Conservation (phyloP, 2,113 vertebrate species). For the Mellivora capensis region DNA sequence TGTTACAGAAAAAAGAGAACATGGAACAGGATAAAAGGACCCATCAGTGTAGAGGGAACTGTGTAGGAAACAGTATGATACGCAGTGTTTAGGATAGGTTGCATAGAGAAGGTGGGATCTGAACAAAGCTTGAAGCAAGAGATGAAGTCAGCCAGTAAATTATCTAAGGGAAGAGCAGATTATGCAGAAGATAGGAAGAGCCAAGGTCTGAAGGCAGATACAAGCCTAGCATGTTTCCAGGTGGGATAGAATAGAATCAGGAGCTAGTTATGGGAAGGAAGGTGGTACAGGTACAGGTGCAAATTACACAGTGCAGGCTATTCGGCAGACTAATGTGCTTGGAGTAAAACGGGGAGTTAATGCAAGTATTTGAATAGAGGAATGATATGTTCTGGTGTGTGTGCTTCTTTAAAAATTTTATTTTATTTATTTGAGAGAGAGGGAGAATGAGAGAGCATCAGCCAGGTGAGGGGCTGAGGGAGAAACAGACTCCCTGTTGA, state of each 20-base stretch:
- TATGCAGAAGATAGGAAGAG: neutral
- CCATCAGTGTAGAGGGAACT: neutral
- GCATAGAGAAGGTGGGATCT: neutral
- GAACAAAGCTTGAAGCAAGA: neutral
- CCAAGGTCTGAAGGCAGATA: neutral
- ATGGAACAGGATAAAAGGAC: neutral
- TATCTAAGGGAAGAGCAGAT: neutral
- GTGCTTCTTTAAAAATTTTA: neutral
- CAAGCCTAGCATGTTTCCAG: neutral
- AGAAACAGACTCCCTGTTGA: no score
- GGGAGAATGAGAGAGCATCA: no score
- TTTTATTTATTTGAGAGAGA: no score
- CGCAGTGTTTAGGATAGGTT: rapidly evolving
- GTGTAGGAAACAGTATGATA: neutral
- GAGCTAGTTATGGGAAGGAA: neutral
- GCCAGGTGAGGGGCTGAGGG: no score
- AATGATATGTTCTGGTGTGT: neutral
- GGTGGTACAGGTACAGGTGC: neutral
- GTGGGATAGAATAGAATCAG: neutral
- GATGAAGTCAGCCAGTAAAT: neutral
- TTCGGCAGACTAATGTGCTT: neutral
- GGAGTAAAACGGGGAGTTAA: neutral
- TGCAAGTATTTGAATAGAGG: neutral
- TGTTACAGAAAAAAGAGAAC: neutral
- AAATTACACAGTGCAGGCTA: neutral